Base-by-base conservation (phyloP, 1,140 invertebrate genomes). In the Nomia melanderi region DNA sequence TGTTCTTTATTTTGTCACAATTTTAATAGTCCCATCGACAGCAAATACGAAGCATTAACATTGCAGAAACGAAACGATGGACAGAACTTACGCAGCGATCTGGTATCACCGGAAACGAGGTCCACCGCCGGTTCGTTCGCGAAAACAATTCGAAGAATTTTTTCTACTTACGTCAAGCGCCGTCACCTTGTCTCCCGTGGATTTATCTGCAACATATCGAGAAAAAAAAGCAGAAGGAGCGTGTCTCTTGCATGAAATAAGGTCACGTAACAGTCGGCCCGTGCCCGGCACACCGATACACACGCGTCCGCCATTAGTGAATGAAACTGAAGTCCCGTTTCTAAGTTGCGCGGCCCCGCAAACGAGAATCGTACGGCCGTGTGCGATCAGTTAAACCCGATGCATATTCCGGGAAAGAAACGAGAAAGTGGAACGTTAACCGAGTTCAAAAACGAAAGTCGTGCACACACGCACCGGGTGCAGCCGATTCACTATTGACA, bases 191-290 rank as follows among this genome's bases (percentile, higher is more conserved):
- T 91, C 91, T 72, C 87, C 89, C 72, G 84, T 89, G 20, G 88
- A 90, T 84, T 92, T 92, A 89, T 91, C 91, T 92, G 88, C 17
- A 89, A 92, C 86, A 84, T 25, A 87, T 71, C 6, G 29, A 50
- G n/a, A n/a, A n/a, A n/a, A n/a, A 78, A 81, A 78, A 1, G 47
- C 20, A 50, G 17, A n/a, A 7, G 20, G n/a, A 69, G 27, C 41
- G 57, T 53, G 47, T 74, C 29, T 50, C 11, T 74, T 64, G 78
- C 67, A 69, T 73, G 77, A 82, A 53, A 67, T 39, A 62, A 62
- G 67, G 67, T 77, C 75, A 71, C 57, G 44, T 77, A 77, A 76
- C 73, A 69, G 23, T 76, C 25, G 64, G 20, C 29, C 47, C 53
- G 36, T 27, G 11, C 33, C 29, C 29, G 20, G 39, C 9, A 63